Evolutionary conservation across 2,797 vertebrate genomes (phyloP).

Genomic region (Sebastiscus albofasciatus): DNA sequence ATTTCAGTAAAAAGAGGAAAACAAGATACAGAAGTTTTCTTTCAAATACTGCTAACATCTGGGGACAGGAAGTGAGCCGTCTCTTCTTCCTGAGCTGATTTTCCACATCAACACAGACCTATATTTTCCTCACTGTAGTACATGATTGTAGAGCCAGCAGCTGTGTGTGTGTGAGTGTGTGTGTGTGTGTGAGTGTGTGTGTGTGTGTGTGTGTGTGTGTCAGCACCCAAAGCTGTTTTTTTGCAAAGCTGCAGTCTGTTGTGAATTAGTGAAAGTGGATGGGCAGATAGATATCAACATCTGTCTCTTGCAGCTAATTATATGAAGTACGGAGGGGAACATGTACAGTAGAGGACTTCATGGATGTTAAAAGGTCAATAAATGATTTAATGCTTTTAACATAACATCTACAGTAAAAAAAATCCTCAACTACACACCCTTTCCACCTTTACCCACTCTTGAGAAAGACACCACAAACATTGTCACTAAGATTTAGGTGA

Average conservation of each 20-base stretch:
- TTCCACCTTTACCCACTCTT: no score
- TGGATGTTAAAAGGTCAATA: neutral
- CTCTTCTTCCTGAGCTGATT: neutral
- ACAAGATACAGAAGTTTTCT: neutral
- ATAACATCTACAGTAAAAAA: no score
- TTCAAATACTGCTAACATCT: neutral
- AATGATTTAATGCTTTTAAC: neutral
- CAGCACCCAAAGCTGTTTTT: neutral
- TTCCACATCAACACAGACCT: neutral
- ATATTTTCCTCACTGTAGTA: neutral
- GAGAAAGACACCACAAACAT: no score
- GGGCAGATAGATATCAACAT: conserved; percentile 21
- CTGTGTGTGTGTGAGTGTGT: neutral
- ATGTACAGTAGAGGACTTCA: neutral
- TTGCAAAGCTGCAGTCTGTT: conserved; percentile 1
- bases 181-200: neutral
- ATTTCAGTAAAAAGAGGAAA: neutral
- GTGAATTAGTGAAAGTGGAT: conserved; percentile 27
- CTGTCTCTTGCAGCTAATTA: conserved; percentile 39
- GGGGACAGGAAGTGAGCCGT: conserved; percentile 6
- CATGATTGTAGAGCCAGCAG: neutral
- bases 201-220: neutral
- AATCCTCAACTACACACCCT: no score
- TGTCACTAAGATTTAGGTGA: no score
- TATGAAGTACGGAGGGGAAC: neutral